Evolutionary conservation across 2,888 invertebrate genomes (phyloP), one percentile per base, ranked within the genome.

Genomic region (Enchytraeus crypticus): DNA sequence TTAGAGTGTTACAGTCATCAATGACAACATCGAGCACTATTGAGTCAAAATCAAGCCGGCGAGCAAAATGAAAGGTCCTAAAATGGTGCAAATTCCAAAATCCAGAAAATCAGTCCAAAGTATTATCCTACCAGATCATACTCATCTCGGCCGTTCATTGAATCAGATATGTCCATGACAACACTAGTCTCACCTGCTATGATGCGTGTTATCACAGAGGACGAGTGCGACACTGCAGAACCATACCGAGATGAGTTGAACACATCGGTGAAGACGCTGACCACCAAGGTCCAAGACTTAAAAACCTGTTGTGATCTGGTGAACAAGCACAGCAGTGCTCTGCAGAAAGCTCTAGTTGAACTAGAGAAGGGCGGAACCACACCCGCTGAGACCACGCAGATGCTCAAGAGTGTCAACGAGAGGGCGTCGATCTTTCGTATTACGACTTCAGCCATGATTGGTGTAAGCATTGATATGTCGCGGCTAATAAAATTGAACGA

Each of bases 391-490:
- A 11, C 14, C 26, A 23, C 26, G 49, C 49, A 47, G 26, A 23
- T 47, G 49, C 8, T 38, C 8, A 38, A 38, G 38, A 18, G 38
- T 38, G 88, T 93, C 61, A 89, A 88, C 62, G 97, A 97, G 79
- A 83, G 92, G 64, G 92, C 93, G 3, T 92, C 92, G 18, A 83
- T 95, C 60, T 93, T 95, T 81, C 85, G 92, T 72, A 92, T 95
- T 78, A 90, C 95, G 26, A 90, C 93, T 66, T 92, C 88, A 80
- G 91, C 93, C 57, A 95, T 97, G 92, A 90, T 96, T 74, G 92
- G 90, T 81, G 95, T 88, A 80, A 84, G 85, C 82, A 33, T 5
- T 30, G 47, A 21, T 23, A 32, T 18, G 11, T n/a, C n/a, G n/a
- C n/a, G n/a, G n/a, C n/a, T n/a, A n/a, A n/a, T n/a, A n/a, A n/a